These are phyloP conservation scores for Procavia capensis DNA, from an alignment of 2,113 vertebrate species.

Conservation along the genomic window DNA sequence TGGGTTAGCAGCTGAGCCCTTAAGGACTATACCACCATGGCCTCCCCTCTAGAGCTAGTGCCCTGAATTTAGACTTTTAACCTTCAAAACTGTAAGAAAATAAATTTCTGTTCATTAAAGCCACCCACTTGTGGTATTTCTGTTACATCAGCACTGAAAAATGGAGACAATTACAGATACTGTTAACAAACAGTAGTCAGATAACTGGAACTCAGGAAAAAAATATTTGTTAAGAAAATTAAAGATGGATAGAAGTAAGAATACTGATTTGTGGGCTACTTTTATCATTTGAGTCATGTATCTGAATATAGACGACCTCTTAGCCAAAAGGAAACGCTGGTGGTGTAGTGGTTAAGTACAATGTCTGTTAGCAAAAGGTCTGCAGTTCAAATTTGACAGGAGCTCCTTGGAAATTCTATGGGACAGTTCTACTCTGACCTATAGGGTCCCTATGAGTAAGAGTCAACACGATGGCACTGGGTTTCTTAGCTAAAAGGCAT, in stretches of 20 bases:
- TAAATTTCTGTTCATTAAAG: not conserved
- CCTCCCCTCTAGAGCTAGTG: not conserved
- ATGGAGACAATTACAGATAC: not conserved
- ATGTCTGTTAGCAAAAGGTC: too few relatives aligned
- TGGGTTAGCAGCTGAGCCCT: too few relatives aligned
- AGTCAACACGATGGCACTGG: too few relatives aligned
- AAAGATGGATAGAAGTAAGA: not conserved
- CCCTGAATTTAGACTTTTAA: not conserved
- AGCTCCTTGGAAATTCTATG: too few relatives aligned
- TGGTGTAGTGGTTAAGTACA: too few relatives aligned
- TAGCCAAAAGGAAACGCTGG: not conserved
- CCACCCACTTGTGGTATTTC: not conserved
- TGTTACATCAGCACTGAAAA: not conserved
- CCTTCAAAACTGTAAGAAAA: not conserved
- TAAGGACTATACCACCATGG: too few relatives aligned
- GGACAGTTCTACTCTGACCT: too few relatives aligned
- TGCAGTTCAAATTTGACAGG: too few relatives aligned
- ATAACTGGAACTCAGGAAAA: conserved; percentile 32
- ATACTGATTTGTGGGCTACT: not conserved
- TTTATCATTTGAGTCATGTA: not conserved
- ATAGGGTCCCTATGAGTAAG: too few relatives aligned
- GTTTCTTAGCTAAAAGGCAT: not conserved
- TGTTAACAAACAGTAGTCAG: not conserved
- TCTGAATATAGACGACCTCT: not conserved
- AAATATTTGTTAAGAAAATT: not conserved